A percentile compares a stretch with the other conserved stretches of the same genome.
Conservation (phyloP, 2,888 invertebrate species). For the Drosophila sordidula region DNA sequence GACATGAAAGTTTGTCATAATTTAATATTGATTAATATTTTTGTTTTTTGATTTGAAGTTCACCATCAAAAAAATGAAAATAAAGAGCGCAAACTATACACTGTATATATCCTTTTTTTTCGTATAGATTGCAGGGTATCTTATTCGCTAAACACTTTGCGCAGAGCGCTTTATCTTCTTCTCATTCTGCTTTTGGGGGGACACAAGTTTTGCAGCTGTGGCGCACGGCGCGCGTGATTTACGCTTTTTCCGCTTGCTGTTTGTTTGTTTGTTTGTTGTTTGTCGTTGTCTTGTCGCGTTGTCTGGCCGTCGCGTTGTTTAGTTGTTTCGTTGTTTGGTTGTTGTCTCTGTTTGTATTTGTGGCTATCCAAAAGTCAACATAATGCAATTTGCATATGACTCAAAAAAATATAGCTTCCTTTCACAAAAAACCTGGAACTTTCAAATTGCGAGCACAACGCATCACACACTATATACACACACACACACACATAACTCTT, state of each 20-base stretch:
- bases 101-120: too few species aligned
- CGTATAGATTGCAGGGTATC: not conserved
- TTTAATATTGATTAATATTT: too few species aligned
- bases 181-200: slow-evolving; percentile 18
- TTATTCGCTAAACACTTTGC: not conserved
- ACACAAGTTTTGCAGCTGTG: slow-evolving; percentile 61
- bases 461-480: slow-evolving; percentile 30
- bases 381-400: slow-evolving; percentile 74
- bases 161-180: not conserved
- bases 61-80: too few species aligned
- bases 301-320: slow-evolving; percentile 32
- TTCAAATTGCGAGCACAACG: slow-evolving; percentile 70
- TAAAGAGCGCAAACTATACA: too few species aligned
- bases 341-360: slow-evolving; percentile 44
- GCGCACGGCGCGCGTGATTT: slow-evolving; percentile 67
- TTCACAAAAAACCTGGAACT: slow-evolving; percentile 65
- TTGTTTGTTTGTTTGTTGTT: slow-evolving; percentile 61
- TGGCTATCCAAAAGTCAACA: slow-evolving; percentile 49
- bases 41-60: too few species aligned
- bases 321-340: slow-evolving; percentile 23
- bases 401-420: slow-evolving; percentile 55
- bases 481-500: not conserved
- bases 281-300: slow-evolving; percentile 20
- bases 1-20: too few species aligned
- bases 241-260: slow-evolving; percentile 77